Conservation (phyloP, 2,113 vertebrate species). For the Nycticorax nycticorax region DNA sequence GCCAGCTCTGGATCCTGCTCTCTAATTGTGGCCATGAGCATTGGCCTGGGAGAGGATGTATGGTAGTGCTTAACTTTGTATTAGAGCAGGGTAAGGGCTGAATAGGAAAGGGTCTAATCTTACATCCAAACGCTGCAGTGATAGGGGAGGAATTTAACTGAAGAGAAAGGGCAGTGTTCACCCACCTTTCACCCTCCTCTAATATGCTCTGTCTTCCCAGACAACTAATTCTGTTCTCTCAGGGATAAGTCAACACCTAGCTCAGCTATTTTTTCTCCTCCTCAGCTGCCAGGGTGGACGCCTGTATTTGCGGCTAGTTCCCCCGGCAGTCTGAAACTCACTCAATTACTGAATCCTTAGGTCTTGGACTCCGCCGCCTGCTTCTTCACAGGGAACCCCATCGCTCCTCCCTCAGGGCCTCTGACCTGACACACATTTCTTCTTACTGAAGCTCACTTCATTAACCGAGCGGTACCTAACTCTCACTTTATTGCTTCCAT, state of each 20-base stretch:
- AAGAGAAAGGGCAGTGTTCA: neutral
- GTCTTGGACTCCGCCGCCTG: neutral
- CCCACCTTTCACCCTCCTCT: neutral
- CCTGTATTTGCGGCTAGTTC: neutral
- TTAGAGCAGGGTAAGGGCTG: neutral
- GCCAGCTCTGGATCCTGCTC: neutral
- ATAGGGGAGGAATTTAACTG: neutral
- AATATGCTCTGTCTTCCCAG: neutral
- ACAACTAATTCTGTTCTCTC: constrained; percentile 21
- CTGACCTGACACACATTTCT: constrained; percentile 12
- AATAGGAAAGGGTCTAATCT: neutral
- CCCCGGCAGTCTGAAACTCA: neutral
- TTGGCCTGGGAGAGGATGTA: neutral
- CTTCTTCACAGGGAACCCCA: constrained; percentile 5
- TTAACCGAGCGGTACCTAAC: neutral
- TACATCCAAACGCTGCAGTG: neutral
- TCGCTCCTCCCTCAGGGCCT: neutral
- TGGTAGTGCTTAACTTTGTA: neutral
- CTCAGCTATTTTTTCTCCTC: constrained; percentile 17
- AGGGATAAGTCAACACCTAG: constrained; percentile 2
- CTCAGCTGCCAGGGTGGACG: neutral
- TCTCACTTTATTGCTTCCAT: neutral
- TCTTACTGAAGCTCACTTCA: constrained; percentile 10
- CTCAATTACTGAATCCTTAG: constrained; percentile 13
- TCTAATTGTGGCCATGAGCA: neutral